These are phyloP conservation scores for Chrysolina haemoptera DNA, from an alignment of 2,888 invertebrate genomes.

Conservation along the genomic window DNA sequence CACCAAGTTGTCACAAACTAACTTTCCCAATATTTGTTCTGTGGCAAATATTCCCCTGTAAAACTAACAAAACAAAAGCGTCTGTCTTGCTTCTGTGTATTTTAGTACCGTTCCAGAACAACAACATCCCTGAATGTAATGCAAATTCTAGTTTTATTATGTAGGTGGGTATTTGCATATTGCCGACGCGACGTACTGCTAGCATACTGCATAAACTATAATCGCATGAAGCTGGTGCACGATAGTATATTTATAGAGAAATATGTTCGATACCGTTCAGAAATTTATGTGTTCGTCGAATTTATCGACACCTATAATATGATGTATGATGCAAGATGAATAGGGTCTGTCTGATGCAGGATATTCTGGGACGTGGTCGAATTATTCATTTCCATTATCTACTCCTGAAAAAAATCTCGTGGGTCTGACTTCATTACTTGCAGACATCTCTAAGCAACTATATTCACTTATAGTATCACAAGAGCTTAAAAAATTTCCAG, in stretches of 20 bases:
- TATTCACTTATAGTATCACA: too few species aligned
- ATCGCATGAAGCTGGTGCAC: conserved; percentile 4
- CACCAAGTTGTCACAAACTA: too few species aligned
- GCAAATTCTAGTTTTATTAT: conserved; percentile 11
- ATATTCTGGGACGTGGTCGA: neutral
- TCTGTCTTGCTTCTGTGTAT: neutral
- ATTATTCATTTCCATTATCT: too few species aligned
- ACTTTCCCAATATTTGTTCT: too few species aligned
- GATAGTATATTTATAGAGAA: conserved; percentile 23
- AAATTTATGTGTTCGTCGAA: conserved; percentile 24
- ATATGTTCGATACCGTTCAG: conserved; percentile 19
- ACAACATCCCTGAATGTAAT: conserved; percentile 5
- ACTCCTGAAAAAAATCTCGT: too few species aligned
- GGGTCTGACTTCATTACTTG: too few species aligned
- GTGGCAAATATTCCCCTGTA: too few species aligned
- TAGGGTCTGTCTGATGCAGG: neutral
- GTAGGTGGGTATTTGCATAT: conserved; percentile 8
- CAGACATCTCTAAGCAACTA: too few species aligned
- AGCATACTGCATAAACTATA: conserved; percentile 14
- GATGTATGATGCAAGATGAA: neutral
- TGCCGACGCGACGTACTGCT: neutral
- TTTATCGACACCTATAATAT: conserved; percentile 22
- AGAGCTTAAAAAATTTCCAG: too few species aligned
- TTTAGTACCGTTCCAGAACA: conserved; percentile 14
- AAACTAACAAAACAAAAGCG: neutral